Evolutionary conservation across 2,113 vertebrate species (phyloP), one percentile per base, ranked within the genome.

Genomic region (Lates calcarifer): DNA sequence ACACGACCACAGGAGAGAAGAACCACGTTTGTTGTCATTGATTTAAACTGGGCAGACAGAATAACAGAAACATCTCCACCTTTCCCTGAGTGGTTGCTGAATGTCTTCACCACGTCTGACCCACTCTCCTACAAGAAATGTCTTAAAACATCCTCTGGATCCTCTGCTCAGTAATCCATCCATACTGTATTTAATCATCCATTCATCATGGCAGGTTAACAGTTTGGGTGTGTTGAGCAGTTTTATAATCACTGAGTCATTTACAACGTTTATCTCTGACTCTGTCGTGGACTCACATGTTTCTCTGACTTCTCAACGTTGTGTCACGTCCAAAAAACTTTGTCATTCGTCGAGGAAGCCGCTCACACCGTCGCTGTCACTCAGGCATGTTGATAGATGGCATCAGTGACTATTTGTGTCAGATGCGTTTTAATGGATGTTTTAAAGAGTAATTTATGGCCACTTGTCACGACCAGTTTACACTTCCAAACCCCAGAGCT

Each of bases 381-480:
- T 89, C 73, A 62, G 87, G 87, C 75, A 87, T 82, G 90, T 80
- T 91, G 77, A 85, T 79, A 2, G 76, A 81, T 79, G 71, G 73
- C 82, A 84, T 83, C 79, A 64, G 63, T n/a, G 74, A 60, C 84
- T 68, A 79, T 88, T 87, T 86, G 84, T 86, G 84, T 86, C 82
- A 80, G 85, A 85, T 78, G 74, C 84, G 65, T 53, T 91, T 91
- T 88, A 93, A 91, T 90, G 55, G 85, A 78, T 63, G 75, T 81
- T 72, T 79, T 22, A 73, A 43, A 55, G 31, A 43, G 63, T 89
- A 81, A 93, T 91, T 90, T 86, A 88, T 24, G 72, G 65, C 51
- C 81, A 77, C 91, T 84, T 91, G 92, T 93, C 87, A 84, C 51
- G 69, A 90, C 91, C 73, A 71, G 89, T 90, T 90, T 75, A 90